Base-by-base conservation (phyloP, 2,888 invertebrate species). In the Hecatera dysodea region DNA sequence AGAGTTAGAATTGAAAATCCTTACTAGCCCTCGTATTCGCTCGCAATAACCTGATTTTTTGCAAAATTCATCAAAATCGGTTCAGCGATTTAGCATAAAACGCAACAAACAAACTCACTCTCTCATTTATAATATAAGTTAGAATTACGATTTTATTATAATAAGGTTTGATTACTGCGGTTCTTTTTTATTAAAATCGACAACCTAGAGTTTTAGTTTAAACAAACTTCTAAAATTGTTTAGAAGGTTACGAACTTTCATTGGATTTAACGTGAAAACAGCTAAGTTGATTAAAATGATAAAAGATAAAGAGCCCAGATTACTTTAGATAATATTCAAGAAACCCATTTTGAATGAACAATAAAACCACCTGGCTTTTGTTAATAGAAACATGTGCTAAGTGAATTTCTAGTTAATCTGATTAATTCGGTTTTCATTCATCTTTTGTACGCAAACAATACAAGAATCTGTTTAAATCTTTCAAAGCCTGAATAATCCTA, bases 361-460 rank as follows among this genome's bases (percentile, higher is more conserved):
- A 59, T 36, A 36, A 56, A 56, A 78, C 19, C 22, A 60, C 60
- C 42, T 78, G 53, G 8, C 55, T 77, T 46, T 56, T 70, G 67
- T 75, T 66, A n/a, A 36, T 61, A 39, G 44, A 73, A 78, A 56
- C 29, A 61, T 61, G 36, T 71, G 27, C 48, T 44, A 36, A 70
- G 55, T 78, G 55, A 48, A 59, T 46, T 78, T 53, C 63, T 46
- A 50, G 50, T 57, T 39, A 62, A 78, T 78, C 56, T 62, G 56
- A 71, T 74, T 46, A 78, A 15, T 24, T 62, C 33, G 39, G 39
- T 9, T 74, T 42, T 42, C 24, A 68, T 56, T 50, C 5, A 39
- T 71, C 71, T 62, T 78, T 78, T 62, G 46, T 70, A 27, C 57
- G 46, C 46, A 78, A 75, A 75, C 63, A 78, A 78, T 48, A 36